Evolutionary conservation across 2,888 invertebrate species (phyloP).

Genomic region (Apotomis turbidana): DNA sequence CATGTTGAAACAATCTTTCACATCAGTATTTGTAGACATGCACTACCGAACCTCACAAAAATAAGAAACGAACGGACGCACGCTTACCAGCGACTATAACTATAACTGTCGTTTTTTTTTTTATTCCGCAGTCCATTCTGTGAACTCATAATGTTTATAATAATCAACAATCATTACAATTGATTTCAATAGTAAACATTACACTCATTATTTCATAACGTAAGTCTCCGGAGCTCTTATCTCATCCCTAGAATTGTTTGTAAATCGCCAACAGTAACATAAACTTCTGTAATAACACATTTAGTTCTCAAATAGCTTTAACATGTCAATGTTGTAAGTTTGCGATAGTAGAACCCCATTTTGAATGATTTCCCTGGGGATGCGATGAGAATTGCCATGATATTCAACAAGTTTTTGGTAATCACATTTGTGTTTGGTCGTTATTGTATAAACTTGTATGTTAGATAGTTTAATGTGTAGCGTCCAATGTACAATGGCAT

Average conservation of each 20-base stretch:
- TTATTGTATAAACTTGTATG: slow-evolving; percentile 23
- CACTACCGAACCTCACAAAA: no score
- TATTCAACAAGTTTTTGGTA: slow-evolving; percentile 33
- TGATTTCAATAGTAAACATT: slow-evolving; percentile 7
- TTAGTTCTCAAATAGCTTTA: slow-evolving; percentile 21
- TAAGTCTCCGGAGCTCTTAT: slow-evolving; percentile 12
- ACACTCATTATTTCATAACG: slow-evolving; percentile 1
- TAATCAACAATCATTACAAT: background rate
- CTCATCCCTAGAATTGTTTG: slow-evolving; percentile 23
- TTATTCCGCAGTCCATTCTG: no score
- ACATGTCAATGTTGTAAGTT: slow-evolving; percentile 36
- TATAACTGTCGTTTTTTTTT: no score
- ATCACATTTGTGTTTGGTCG: slow-evolving; percentile 17
- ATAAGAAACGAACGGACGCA: no score
- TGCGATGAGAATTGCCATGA: slow-evolving; percentile 22
- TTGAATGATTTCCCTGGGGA: slow-evolving; percentile 35
- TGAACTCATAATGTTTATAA: background rate
- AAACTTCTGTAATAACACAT: slow-evolving; percentile 36
- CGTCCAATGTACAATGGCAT: no score
- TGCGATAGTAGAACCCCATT: slow-evolving; percentile 16
- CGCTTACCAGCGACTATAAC: no score
- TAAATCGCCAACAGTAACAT: slow-evolving; percentile 29
- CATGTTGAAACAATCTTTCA: no score
- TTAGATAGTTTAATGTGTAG: no score
- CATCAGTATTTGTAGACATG: no score